These are phyloP conservation scores for Sisor rabdophorus DNA, from an alignment of 2,113 vertebrate species.

Conservation along the genomic window DNA sequence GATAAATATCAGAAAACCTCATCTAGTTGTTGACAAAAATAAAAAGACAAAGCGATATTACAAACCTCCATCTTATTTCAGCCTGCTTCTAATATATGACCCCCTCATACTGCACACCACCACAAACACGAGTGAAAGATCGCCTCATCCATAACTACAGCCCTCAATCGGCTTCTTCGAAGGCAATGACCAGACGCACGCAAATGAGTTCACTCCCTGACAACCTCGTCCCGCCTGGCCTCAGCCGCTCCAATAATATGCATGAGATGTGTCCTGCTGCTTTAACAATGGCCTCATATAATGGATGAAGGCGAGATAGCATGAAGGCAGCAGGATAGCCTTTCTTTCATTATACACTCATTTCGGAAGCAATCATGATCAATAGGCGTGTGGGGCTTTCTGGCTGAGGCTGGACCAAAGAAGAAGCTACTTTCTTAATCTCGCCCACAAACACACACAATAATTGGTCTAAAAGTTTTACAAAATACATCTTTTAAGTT, in stretches of 20 bases:
- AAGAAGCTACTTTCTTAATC: background rate
- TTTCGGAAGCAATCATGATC: conserved; percentile 90
- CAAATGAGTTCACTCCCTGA: conserved; percentile 64
- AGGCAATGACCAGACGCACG: conserved; percentile 53
- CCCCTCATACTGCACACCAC: conserved; percentile 52
- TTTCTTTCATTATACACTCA: conserved; percentile 82
- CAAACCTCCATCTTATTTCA: conserved; percentile 37
- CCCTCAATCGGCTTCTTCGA: conserved; percentile 22
- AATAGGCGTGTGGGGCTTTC: conserved; percentile 63
- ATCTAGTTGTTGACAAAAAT: conserved; percentile 45
- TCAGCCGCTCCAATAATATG: conserved; percentile 62
- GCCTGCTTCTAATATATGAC: conserved; percentile 55
- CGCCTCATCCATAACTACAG: conserved; percentile 62
- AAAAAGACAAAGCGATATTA: conserved; percentile 37
- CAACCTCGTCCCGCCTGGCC: conserved; percentile 58
- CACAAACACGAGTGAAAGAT: conserved; percentile 56
- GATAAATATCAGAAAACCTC: conserved; percentile 40
- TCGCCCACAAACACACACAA: conserved; percentile 47
- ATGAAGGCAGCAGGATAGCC: conserved; percentile 64
- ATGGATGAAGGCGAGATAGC: conserved; percentile 57
- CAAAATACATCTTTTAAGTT: background rate
- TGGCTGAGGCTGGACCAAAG: conserved; percentile 60
- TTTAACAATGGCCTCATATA: conserved; percentile 64
- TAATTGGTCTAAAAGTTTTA: background rate
- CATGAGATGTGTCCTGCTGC: conserved; percentile 57